Evolutionary conservation across 1,140 invertebrate genomes (phyloP).

Genomic region (Cotesia glomerata): DNA sequence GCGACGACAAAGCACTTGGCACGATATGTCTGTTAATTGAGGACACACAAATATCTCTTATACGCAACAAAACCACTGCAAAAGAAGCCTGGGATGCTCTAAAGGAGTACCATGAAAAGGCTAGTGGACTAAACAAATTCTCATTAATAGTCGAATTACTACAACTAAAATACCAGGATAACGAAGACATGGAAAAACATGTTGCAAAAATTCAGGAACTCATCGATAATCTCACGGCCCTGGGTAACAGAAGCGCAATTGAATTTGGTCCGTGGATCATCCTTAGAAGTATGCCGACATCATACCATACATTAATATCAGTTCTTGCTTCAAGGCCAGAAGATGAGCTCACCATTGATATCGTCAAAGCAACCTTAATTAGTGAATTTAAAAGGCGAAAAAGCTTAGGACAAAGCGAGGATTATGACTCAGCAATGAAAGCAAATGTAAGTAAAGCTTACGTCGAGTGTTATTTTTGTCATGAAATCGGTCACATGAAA

Average conservation of each 20-base stretch:
- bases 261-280: neutral
- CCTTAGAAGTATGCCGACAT: neutral
- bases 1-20: too few species aligned
- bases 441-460: neutral
- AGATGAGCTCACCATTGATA: neutral
- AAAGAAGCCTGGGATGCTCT: conserved; percentile 10
- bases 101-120: neutral
- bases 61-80: neutral
- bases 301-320: neutral
- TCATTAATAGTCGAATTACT: neutral
- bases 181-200: conserved; percentile 2
- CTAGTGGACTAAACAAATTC: neutral
- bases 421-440: neutral
- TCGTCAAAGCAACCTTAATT: conserved; percentile 1
- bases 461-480: neutral
- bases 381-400: neutral
- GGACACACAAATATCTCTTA: too few species aligned
- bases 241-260: neutral
- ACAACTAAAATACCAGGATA: neutral
- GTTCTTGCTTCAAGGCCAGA: neutral
- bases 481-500: neutral
- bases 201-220: neutral
- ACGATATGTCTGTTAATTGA: too few species aligned
- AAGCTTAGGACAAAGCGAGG: neutral
- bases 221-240: neutral